Percentiles rank a stretch among this genome's conserved stretches.
Conservation (phyloP, 2,797 vertebrate genomes). For the Rhadinocentrus ornatus region DNA sequence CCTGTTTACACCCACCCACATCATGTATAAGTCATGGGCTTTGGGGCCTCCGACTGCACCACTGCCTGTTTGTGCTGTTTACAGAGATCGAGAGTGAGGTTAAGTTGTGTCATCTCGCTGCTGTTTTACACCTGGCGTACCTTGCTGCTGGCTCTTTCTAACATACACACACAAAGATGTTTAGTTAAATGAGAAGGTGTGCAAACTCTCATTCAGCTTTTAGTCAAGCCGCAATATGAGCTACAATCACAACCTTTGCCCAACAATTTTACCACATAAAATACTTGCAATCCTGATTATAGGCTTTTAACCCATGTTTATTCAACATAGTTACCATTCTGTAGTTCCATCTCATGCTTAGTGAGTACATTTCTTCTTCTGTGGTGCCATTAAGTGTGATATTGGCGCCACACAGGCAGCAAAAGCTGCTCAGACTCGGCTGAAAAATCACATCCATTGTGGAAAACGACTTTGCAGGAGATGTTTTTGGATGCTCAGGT, state of each 20-base stretch:
- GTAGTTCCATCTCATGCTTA: background rate
- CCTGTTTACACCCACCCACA: slow-evolving; percentile 76
- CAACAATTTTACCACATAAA: background rate
- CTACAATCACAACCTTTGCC: background rate
- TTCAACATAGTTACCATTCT: background rate
- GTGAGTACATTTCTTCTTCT: background rate
- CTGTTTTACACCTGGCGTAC: slow-evolving; percentile 73
- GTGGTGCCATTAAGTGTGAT: background rate
- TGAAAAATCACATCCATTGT: slow-evolving; percentile 4
- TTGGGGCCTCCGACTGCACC: slow-evolving; percentile 54
- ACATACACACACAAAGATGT: slow-evolving; percentile 15
- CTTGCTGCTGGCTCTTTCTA: slow-evolving; percentile 53
- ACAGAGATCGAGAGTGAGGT: slow-evolving; percentile 70
- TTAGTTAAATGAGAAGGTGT: slow-evolving; percentile 39
- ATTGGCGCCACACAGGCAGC: background rate
- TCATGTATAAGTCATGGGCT: slow-evolving; percentile 76
- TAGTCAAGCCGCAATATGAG: background rate
- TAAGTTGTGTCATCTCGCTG: slow-evolving; percentile 74
- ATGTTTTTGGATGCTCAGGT: slow-evolving; percentile 41
- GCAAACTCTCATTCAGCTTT: slow-evolving; percentile 7
- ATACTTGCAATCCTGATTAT: background rate
- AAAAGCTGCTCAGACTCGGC: slow-evolving; percentile 6
- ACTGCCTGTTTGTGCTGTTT: slow-evolving; percentile 69
- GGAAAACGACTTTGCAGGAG: slow-evolving; percentile 9
- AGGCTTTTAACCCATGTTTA: background rate